Percentiles rank a stretch among this genome's conserved stretches.
Evolutionary conservation across 1,140 invertebrate genomes (phyloP).

Genomic region (Brachionus rotundiformis): DNA sequence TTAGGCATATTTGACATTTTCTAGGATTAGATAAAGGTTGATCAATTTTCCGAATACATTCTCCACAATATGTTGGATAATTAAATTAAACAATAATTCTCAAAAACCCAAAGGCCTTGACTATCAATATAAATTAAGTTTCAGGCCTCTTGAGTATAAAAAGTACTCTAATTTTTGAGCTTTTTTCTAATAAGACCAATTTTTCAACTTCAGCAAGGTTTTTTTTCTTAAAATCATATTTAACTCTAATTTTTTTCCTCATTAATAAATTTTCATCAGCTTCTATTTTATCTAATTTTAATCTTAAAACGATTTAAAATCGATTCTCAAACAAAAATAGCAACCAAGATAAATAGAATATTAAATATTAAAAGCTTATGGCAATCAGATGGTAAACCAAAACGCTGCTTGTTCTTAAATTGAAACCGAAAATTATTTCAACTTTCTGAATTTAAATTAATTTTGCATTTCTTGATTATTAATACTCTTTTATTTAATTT

Average conservation of each 20-base stretch:
- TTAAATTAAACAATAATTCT: background rate
- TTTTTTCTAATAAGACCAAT: background rate
- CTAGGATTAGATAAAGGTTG: background rate
- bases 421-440: background rate
- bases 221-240: too few relatives aligned
- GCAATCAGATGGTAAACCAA: background rate
- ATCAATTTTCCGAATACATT: background rate
- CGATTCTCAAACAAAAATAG: background rate
- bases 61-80: background rate
- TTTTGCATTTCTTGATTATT: slow-evolving; percentile 7
- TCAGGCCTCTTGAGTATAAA: background rate
- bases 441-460: background rate
- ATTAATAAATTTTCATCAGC: too few relatives aligned
- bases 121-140: background rate
- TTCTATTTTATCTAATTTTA: too few relatives aligned
- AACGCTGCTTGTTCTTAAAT: background rate
- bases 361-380: background rate
- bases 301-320: background rate
- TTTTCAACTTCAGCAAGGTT: background rate
- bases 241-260: too few relatives aligned
- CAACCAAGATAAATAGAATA: too few relatives aligned
- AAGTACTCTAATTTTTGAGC: background rate
- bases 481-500: slow-evolving; percentile 14
- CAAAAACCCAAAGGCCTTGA: background rate
- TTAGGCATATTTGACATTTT: background rate